phyloP scores from a whole-genome alignment of 1,140 invertebrate genomes.

The Aphidius ervi region DNA sequence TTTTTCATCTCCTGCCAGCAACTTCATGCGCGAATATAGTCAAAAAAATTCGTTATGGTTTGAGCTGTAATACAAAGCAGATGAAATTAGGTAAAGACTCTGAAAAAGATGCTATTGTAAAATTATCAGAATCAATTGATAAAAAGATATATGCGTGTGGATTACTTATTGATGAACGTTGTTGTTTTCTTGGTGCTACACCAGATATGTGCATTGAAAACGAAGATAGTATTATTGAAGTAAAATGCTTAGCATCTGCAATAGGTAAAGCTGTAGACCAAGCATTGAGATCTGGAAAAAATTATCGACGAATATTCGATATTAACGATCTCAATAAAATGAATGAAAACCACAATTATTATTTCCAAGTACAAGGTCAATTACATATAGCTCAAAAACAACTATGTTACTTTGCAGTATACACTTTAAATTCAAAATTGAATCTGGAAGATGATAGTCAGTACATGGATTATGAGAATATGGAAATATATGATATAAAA shows the following conservation, averaged over 20 bases:
- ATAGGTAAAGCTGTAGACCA: slow-evolving; percentile 2
- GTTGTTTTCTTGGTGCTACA: slow-evolving; percentile 28
- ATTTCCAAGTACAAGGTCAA: slow-evolving; percentile 37
- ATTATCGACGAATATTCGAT: slow-evolving; percentile 24
- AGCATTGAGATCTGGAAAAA: background rate
- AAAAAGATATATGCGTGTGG: slow-evolving; percentile 32
- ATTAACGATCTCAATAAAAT: slow-evolving; percentile 14
- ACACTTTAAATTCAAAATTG: slow-evolving; percentile 7
- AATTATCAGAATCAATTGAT: background rate
- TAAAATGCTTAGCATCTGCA: slow-evolving; percentile 16
- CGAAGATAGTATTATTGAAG: slow-evolving; percentile 19
- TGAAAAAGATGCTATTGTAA: background rate
- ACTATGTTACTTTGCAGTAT: slow-evolving; percentile 29
- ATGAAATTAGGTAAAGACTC: background rate
- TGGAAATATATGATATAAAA: slow-evolving; percentile 12
- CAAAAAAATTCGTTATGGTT: background rate
- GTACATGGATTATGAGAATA: too few species aligned
- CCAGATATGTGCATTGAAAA: slow-evolving; percentile 13
- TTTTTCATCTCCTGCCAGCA: background rate
- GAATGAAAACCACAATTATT: slow-evolving; percentile 30
- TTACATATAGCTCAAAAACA: slow-evolving; percentile 26
- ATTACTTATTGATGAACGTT: slow-evolving; percentile 28
- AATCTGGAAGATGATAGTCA: too few species aligned
- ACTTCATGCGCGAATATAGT: slow-evolving; percentile 13
- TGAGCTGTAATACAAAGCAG: background rate